Percentiles rank a stretch among this genome's conserved stretches.
These are phyloP conservation scores for Cheilosia urbana DNA, from an alignment of 2,888 invertebrate species.

Conservation along the genomic window DNA sequence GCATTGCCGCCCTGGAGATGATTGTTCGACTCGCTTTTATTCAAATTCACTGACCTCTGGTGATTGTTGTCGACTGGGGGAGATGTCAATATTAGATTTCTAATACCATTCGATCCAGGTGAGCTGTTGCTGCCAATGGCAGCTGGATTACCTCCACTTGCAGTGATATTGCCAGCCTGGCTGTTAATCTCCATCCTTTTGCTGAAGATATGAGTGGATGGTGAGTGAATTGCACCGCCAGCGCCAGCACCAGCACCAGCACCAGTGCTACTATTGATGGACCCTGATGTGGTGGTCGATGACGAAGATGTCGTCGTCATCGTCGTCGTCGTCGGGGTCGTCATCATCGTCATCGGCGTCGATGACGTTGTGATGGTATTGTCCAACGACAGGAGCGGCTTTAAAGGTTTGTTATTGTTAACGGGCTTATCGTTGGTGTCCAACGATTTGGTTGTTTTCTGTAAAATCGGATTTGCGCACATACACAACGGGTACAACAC, in stretches of 20 bases:
- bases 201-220: conserved; percentile 72
- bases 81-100: conserved; percentile 82
- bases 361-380: conserved; percentile 76
- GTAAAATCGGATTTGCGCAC: conserved; percentile 76
- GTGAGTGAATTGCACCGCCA: conserved; percentile 63
- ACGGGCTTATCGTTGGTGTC: conserved; percentile 82
- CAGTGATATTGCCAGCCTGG: conserved; percentile 14
- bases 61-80: conserved; percentile 81
- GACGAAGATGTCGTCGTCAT: conserved; percentile 51
- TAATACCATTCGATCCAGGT: conserved; percentile 82
- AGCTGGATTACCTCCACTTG: conserved; percentile 31
- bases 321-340: conserved; percentile 55
- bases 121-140: conserved; percentile 78
- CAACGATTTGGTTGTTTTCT: conserved; percentile 83
- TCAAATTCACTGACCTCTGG: conserved; percentile 77
- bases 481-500: conserved; percentile 46
- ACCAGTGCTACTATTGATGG: conserved; percentile 38
- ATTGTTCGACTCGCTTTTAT: conserved; percentile 77
- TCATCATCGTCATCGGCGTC: conserved; percentile 59
- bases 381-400: conserved; percentile 82
- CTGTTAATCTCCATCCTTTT: conserved; percentile 79
- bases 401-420: conserved; percentile 83
- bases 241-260: conserved; percentile 36
- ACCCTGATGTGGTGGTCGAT: conserved; percentile 36
- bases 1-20: conserved; percentile 77